These are phyloP conservation scores for Melanargia galathea DNA, from an alignment of 2,888 invertebrate species.

Conservation along the genomic window DNA sequence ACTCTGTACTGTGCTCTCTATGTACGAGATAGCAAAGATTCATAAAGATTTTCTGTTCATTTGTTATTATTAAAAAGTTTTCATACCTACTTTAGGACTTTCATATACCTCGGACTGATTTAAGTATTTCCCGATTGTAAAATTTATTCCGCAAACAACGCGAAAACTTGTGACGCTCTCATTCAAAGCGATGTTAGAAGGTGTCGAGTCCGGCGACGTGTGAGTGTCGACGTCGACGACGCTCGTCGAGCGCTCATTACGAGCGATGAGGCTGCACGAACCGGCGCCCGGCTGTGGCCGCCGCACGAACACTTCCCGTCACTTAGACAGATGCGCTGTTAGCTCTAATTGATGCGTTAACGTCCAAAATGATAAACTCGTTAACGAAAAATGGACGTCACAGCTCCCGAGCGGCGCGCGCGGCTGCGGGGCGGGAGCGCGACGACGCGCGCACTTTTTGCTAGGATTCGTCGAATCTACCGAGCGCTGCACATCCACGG, in stretches of 20 bases:
- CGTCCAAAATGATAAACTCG: conserved; percentile 23
- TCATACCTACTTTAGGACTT: too few species aligned
- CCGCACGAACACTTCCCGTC: conserved; percentile 23
- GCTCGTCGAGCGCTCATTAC: conserved; percentile 47
- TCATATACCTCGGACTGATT: too few species aligned
- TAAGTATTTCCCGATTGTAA: too few species aligned
- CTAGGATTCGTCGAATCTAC: conserved; percentile 35
- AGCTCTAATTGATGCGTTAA: conserved; percentile 22
- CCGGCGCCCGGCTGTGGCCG: background rate
- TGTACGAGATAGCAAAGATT: too few species aligned
- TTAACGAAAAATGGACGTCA: conserved; percentile 22
- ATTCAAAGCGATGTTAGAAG: too few species aligned
- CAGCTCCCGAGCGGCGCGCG: conserved; percentile 1
- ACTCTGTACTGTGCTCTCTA: too few species aligned
- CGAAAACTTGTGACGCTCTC: too few species aligned
- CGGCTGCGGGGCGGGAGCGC: conserved; percentile 29
- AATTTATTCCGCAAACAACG: too few species aligned
- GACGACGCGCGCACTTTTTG: conserved; percentile 45
- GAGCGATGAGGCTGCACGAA: conserved; percentile 51
- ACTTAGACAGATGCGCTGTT: background rate
- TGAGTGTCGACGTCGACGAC: background rate
- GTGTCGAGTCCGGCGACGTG: too few species aligned
- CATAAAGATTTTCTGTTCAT: too few species aligned
- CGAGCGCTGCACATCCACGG: conserved; percentile 11
- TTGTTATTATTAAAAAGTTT: too few species aligned